Evolutionary conservation across 1,140 invertebrate genomes (phyloP), one percentile per base, ranked within the genome.

Genomic region (Pomacea maculata): DNA sequence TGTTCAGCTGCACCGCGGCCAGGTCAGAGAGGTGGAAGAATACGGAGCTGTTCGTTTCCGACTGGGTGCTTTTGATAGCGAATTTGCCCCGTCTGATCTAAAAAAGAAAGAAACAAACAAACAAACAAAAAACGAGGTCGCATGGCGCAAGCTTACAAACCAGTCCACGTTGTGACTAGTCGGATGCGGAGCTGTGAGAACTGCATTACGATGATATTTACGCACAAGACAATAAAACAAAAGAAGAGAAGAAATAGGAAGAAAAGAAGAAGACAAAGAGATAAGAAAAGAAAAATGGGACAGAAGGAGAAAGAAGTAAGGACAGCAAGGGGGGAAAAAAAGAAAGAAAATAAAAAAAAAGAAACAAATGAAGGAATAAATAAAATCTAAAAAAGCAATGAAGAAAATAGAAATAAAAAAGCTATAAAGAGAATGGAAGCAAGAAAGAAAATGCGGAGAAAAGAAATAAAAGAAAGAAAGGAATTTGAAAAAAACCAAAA

Each of bases 21-120:
- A 79, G 57, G 15, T 63, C 65, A 7, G 15, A 11, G 55, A 79
- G 45, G 63, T 55, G 52, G 76, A 68, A 78, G 54, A 71, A 74
- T 61, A 19, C 54, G 34, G 71, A 6, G 65, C 73, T 82, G 45
- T 21, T 52, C 25, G 19, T 67, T 11, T 76, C 68, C 63, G 21
- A 8, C 11, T 29, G 5, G 17, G 4, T 63, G 14, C 25, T 65
- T 19, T 64, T 52, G 45, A 78, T 78, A 7, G 17, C 19, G 65
- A 78, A 78, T 12, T 45, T n/a, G 7, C 64, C 65, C 6, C n/a
- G 34, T 25, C 68, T 67, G 76, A 78, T 68, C 75, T 76, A 61
- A 14, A 57, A 57, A 64, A 75, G 54, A 75, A 7, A 55, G 7
- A n/a, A 25, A 76, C 0, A 34, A 64, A 9, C 10, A 65, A 25